These are phyloP conservation scores for Flabesymbios commensalis DNA, from an alignment of 2,888 invertebrate species.

Conservation along the genomic window DNA sequence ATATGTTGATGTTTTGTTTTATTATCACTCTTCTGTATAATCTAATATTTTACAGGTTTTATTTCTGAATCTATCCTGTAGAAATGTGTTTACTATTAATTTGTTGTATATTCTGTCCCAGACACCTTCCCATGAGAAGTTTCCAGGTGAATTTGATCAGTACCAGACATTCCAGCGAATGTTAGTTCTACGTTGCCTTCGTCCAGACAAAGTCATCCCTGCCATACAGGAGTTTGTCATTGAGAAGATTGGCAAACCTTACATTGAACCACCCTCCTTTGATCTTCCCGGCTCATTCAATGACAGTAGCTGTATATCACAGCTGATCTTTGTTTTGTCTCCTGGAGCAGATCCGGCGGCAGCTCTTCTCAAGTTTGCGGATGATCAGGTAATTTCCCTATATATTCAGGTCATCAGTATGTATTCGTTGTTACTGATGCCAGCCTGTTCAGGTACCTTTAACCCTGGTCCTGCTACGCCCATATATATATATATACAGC, in stretches of 20 bases:
- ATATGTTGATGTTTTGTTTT: no score
- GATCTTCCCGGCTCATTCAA: constrained; percentile 61
- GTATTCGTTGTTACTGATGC: no score
- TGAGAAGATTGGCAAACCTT: constrained; percentile 60
- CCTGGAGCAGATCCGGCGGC: constrained; percentile 63
- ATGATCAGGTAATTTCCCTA: constrained; percentile 56
- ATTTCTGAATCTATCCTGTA: no score
- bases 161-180: constrained; percentile 59
- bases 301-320: constrained; percentile 61
- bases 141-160: constrained; percentile 60
- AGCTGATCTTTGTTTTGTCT: constrained; percentile 62
- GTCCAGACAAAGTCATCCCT: constrained; percentile 62
- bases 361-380: constrained; percentile 62
- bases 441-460: no score
- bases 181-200: constrained; percentile 60
- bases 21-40: no score
- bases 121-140: constrained; percentile 47
- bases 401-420: no score
- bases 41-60: no score
- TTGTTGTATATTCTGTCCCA: no score
- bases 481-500: no score
- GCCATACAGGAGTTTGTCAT: constrained; percentile 56
- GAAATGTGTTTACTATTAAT: no score
- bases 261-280: constrained; percentile 63
- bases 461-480: no score